Conservation (phyloP, 2,888 invertebrate genomes). For the Brachyptera putata region DNA sequence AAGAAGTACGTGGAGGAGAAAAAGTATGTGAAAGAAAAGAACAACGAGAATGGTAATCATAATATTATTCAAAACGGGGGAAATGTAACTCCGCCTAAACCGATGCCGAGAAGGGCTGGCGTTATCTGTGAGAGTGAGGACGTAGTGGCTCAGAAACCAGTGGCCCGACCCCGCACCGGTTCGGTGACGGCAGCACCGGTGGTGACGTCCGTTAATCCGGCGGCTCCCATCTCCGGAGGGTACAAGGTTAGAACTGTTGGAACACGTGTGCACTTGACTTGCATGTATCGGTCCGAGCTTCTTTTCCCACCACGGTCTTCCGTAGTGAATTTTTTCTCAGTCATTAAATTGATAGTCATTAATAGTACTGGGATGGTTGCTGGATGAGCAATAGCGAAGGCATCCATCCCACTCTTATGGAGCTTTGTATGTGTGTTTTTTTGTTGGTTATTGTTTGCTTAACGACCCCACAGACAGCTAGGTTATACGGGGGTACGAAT, state of each 20-base stretch:
- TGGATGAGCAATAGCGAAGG: too few relatives aligned
- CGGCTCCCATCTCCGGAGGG: constrained; percentile 52
- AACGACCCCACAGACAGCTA: too few relatives aligned
- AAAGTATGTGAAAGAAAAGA: constrained; percentile 24
- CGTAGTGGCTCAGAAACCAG: constrained; percentile 53
- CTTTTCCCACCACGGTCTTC: too few relatives aligned
- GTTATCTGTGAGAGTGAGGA: constrained; percentile 68
- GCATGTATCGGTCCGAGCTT: too few relatives aligned
- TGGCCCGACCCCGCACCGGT: constrained; percentile 65
- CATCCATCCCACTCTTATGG: too few relatives aligned
- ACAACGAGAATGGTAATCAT: constrained; percentile 32
- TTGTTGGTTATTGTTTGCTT: too few relatives aligned
- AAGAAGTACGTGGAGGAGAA: constrained; percentile 4
- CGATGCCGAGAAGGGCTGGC: constrained; percentile 67
- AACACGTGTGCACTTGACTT: too few relatives aligned
- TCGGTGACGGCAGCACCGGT: constrained; percentile 42
- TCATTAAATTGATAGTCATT: too few relatives aligned
- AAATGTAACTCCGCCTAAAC: constrained; percentile 59
- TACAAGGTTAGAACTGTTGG: constrained; percentile 62
- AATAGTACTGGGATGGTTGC: too few relatives aligned
- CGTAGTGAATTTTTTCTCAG: too few relatives aligned
- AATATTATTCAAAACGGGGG: constrained; percentile 32
- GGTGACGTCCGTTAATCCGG: constrained; percentile 56
- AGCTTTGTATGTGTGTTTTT: too few relatives aligned
- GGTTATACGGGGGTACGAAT: too few relatives aligned